Base-by-base conservation (phyloP, 2,888 invertebrate genomes). In the Hylaea fasciaria region DNA sequence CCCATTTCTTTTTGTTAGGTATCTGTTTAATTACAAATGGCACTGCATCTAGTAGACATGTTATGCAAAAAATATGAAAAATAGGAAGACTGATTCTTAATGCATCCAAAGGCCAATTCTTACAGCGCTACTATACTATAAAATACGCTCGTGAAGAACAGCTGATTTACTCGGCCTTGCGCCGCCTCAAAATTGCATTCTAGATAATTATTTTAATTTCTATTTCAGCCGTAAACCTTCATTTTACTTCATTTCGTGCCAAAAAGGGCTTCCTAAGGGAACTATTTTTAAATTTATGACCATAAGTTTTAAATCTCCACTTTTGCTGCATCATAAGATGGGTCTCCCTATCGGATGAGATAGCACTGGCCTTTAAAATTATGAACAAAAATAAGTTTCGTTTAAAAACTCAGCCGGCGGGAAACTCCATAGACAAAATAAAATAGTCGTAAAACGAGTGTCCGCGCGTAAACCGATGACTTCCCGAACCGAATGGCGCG, bases 171-270 rank as follows among this genome's bases (percentile, higher is more conserved):
- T 47, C 66, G 72, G 77, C 80, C 77, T 72, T 77, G 74, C 73
- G 78, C 81, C 29, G 29, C 29, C 45, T 35, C 48, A n/a, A 22
- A 58, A 58, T 77, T 84, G 83, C 85, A 85, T 86, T 87, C 78
- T 79, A 82, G 81, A 85, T 87, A 86, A 88, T 87, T 87, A 89
- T 86, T 87, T 86, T 85, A 87, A 88, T 87, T 88, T 82, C 22
- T 47, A 48, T 58, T 52, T 52, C 4, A 9, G 41, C 16, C 10
- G 16, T 11, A 48, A 47, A 48, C 35, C 8, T 32, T 32, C 32
- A 10, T 10, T 32, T 32, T 10, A 10, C 5, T 32, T 32, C 22
- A 22, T 32, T 32, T 32, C 7, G 32, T 32, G 10, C 10, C 32
- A 32, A 32, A 32, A 32, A 32, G 10, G 10, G 32, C 9, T 32